Percentiles rank a stretch among this genome's conserved stretches.
Evolutionary conservation across 2,113 vertebrate species (phyloP).

Genomic region (Sterna hirundo): DNA sequence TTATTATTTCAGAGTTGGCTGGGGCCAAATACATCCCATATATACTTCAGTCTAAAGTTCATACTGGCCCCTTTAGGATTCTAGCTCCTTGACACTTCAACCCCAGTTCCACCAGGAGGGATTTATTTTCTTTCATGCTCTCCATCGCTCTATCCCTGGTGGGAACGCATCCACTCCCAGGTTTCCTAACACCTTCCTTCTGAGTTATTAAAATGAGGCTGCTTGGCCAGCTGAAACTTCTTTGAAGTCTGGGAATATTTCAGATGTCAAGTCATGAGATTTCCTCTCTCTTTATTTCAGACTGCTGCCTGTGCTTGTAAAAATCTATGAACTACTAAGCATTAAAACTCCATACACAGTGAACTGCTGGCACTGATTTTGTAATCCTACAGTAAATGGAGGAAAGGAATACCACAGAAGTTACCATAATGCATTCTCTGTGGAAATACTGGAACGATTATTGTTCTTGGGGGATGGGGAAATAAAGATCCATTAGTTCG

Average conservation of each 20-base stretch:
- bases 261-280: conserved; percentile 55
- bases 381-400: not conserved
- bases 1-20: not conserved
- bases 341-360: not conserved
- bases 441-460: conserved; percentile 18
- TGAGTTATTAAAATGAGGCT: conserved; percentile 52
- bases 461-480: not conserved
- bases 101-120: not conserved
- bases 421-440: not conserved
- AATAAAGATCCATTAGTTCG: conserved; percentile 1
- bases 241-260: conserved; percentile 55
- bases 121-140: conserved; percentile 21
- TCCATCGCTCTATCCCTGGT: not conserved
- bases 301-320: conserved; percentile 17
- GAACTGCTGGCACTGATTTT: conserved; percentile 35
- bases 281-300: conserved; percentile 39
- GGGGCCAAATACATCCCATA: not conserved
- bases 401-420: not conserved
- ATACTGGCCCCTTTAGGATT: not conserved
- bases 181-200: conserved; percentile 14
- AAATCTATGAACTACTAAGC: conserved; percentile 40
- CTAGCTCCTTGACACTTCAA: not conserved
- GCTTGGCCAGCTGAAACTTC: conserved; percentile 35
- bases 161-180: conserved; percentile 3
- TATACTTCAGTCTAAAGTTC: conserved; percentile 10